A percentile compares a stretch with the other conserved stretches of the same genome.
These are phyloP conservation scores for Aquatica leii DNA, from an alignment of 2,888 invertebrate species.

Conservation along the genomic window DNA sequence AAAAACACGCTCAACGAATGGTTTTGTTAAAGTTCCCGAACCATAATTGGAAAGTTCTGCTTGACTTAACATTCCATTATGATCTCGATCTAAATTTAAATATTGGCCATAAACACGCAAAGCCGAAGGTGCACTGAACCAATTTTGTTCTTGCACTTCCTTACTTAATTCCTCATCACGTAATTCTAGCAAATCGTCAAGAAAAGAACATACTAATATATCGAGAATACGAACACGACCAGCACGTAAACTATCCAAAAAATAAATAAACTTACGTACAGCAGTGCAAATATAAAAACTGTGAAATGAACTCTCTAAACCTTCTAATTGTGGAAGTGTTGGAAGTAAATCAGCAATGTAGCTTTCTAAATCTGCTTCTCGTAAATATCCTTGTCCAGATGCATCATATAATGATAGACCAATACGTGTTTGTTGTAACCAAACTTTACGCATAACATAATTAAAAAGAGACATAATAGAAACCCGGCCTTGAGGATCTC, in stretches of 20 bases:
- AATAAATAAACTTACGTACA: constrained; percentile 95
- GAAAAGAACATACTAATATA: constrained; percentile 88
- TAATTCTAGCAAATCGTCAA: constrained; percentile 87
- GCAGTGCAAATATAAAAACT: constrained; percentile 97
- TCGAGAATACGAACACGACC: constrained; percentile 91
- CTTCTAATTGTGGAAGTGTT: constrained; percentile 88
- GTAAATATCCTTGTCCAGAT: constrained; percentile 75
- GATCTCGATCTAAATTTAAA: constrained; percentile 90
- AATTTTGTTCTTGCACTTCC: constrained; percentile 86
- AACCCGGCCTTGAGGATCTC: constrained; percentile 86
- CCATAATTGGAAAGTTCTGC: constrained; percentile 89
- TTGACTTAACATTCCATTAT: constrained; percentile 95
- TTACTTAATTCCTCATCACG: constrained; percentile 68
- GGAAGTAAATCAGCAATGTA: constrained; percentile 95
- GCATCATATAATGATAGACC: constrained; percentile 93
- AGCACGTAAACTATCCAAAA: constrained; percentile 87
- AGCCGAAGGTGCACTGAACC: constrained; percentile 91
- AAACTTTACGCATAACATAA: constrained; percentile 94
- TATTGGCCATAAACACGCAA: constrained; percentile 93
- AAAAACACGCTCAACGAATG: constrained; percentile 92
- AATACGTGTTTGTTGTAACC: constrained; percentile 94
- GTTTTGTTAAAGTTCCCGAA: constrained; percentile 88
- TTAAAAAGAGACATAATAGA: constrained; percentile 91
- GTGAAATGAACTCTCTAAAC: constrained; percentile 91
- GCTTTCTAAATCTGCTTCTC: constrained; percentile 85